A percentile compares a stretch with the other conserved stretches of the same genome.
phyloP scores from a whole-genome alignment of 2,113 vertebrate species.

The Lepidothrix coronata region DNA sequence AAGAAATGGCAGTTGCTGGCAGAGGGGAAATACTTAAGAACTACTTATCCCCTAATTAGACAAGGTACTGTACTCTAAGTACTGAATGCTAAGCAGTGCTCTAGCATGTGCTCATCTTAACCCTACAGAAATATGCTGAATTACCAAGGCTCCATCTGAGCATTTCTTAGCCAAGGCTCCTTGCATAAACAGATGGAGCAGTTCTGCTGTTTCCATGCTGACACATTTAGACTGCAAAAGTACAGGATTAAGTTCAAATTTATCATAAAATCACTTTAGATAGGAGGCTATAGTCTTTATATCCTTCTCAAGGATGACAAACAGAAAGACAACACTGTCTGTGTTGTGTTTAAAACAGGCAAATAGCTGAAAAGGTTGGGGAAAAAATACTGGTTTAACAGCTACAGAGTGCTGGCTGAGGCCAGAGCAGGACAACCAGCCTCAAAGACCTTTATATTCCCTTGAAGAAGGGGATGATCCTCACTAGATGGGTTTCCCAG shows the following conservation, averaged over 20 bases:
- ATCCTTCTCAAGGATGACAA: not conserved
- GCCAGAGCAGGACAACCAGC: not conserved
- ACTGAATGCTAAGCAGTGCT: not conserved
- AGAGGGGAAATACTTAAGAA: conserved; percentile 38
- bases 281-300: not conserved
- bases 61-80: not conserved
- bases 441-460: not conserved
- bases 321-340: not conserved
- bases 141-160: not conserved
- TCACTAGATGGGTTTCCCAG: not conserved
- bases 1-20: not conserved
- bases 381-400: not conserved
- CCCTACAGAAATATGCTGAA: conserved; percentile 6
- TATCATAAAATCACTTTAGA: conserved; percentile 23
- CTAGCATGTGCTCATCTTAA: not conserved
- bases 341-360: not conserved
- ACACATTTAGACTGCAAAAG: conserved; percentile 20
- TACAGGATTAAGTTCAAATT: conserved; percentile 50
- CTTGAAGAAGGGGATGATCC: not conserved
- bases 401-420: not conserved
- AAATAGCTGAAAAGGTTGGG: not conserved
- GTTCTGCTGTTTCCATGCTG: not conserved
- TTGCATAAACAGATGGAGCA: conserved; percentile 36
- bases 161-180: conserved; percentile 30
- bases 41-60: conserved; percentile 43